phyloP scores from a whole-genome alignment of 1,140 invertebrate species.

The Rhopalosiphum maidis region DNA sequence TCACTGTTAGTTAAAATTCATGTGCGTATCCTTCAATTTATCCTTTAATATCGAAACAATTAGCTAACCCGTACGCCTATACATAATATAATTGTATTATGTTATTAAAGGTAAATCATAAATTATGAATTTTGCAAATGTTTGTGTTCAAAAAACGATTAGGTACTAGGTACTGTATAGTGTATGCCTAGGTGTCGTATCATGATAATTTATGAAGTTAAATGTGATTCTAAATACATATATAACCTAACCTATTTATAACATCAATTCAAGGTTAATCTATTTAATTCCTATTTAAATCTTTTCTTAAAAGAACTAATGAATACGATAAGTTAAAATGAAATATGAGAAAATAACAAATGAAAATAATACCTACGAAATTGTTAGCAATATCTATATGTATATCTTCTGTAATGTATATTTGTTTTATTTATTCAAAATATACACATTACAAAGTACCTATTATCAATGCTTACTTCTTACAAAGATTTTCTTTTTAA shows the following conservation, averaged over 20 bases:
- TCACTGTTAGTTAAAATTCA: background rate
- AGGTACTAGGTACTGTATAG: background rate
- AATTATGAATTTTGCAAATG: conserved; percentile 17
- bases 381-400: background rate
- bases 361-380: background rate
- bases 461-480: background rate
- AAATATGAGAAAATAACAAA: background rate
- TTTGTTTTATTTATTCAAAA: background rate
- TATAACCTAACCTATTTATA: background rate
- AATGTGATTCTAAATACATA: background rate
- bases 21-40: background rate
- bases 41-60: background rate
- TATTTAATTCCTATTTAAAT: conserved; percentile 16
- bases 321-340: background rate
- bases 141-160: conserved; percentile 20
- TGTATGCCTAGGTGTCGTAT: background rate
- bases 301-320: background rate
- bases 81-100: background rate
- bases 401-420: too few relatives aligned
- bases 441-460: background rate
- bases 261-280: background rate
- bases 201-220: background rate
- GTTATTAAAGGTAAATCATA: background rate
- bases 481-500: background rate
- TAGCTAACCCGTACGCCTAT: background rate